Base-by-base conservation (phyloP, 2,888 invertebrate species). In the Xestia ashworthii region DNA sequence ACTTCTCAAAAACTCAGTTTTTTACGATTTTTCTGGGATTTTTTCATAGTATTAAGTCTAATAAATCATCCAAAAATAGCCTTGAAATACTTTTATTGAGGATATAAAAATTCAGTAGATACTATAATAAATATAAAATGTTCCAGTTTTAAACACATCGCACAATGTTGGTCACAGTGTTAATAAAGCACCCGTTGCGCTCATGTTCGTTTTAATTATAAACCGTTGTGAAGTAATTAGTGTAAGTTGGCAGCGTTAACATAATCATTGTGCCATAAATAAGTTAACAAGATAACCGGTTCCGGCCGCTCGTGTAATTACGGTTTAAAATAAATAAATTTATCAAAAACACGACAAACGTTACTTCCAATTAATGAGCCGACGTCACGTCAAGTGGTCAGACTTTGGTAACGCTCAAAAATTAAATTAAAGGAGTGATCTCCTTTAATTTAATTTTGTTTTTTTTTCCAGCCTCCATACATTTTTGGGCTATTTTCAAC, bases 281-380 rank as follows among this genome's bases (percentile, higher is more conserved):
- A 67, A 62, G 66, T 76, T 53, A 38, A 69, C 62, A 72, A 86
- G 84, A 83, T 83, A 79, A 79, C 84, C 58, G 22, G 70, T 64
- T 76, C 67, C 72, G 60, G 73, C 32, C 41, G 32, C 46, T 71
- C n/a, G 11, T 11, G 3, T 16, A 46, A 58, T 19, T 58, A 48
- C 46, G 32, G 44, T 64, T 64, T 83, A 71, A 53, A 76, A 79
- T 86, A 69, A 79, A 79, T 71, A 48, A 48, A 73, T 66, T 83
- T 55, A 72, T 66, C 41, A 64, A 76, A 78, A 74, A 69, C 50
- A 74, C 73, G 60, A 76, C 66, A 58, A 69, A 62, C 46, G 25
- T 64, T 53, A 64, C 22, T 41, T 38, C 14, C 60, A 65, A 77
- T 70, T 70, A 85, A 72, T 44, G 41, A 60, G 58, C 32, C 14